These are phyloP conservation scores for Invenusta paracnida DNA, from an alignment of 2,888 invertebrate species.

Conservation along the genomic window DNA sequence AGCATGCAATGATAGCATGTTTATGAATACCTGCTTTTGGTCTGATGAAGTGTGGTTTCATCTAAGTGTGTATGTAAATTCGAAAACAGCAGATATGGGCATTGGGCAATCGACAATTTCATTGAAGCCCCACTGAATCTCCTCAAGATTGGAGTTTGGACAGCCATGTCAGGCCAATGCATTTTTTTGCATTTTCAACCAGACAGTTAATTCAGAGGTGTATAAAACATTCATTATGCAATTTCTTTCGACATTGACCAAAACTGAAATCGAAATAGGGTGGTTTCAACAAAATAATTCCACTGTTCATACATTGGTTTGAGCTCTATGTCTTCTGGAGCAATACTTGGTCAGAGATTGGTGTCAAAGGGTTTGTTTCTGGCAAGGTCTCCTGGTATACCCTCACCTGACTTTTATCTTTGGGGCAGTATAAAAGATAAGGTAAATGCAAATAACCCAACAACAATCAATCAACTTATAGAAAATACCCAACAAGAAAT, in stretches of 20 bases:
- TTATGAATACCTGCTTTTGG: background rate
- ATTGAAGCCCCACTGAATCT: background rate
- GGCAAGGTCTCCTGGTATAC: background rate
- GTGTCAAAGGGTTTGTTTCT: background rate
- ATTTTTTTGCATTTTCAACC: no score
- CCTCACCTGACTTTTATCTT: background rate
- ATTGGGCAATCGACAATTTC: background rate
- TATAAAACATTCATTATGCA: background rate
- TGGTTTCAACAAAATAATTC: background rate
- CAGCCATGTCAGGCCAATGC: background rate
- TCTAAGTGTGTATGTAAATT: background rate
- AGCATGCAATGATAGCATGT: no score
- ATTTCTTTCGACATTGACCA: no score
- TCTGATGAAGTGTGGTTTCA: background rate
- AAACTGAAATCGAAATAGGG: background rate
- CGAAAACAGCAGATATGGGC: background rate
- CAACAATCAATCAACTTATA: background rate
- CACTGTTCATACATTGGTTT: background rate
- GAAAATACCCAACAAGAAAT: background rate
- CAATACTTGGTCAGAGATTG: background rate
- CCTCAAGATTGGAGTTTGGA: background rate
- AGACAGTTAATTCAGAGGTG: background rate
- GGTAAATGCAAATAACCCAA: background rate
- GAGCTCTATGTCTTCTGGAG: background rate
- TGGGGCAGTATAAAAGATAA: background rate